These are phyloP conservation scores for Sericinus montela DNA, from an alignment of 2,888 invertebrate species.

Conservation along the genomic window DNA sequence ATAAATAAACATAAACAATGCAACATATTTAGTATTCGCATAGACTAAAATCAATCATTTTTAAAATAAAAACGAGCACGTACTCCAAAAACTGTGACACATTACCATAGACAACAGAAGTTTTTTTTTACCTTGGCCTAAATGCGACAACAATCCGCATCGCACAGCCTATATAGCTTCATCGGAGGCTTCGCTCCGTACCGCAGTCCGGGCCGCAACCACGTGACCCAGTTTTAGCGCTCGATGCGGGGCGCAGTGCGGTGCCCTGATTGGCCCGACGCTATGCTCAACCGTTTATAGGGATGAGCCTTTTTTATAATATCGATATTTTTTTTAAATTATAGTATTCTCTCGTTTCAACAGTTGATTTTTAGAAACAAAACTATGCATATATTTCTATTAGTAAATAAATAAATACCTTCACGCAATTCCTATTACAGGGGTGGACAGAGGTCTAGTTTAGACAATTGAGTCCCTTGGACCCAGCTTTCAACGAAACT, in stretches of 20 bases:
- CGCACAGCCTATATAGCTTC: constrained; percentile 8
- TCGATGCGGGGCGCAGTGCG: constrained; percentile 38
- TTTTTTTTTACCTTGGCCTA: constrained; percentile 19
- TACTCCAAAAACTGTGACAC: constrained; percentile 1
- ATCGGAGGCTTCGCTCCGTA: constrained; percentile 8
- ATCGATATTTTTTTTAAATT: background rate
- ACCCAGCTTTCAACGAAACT: too few relatives aligned
- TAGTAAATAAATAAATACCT: too few relatives aligned
- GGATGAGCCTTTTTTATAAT: background rate
- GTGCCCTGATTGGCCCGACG: constrained; percentile 36
- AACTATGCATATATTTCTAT: too few relatives aligned
- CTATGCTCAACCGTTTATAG: constrained; percentile 3
- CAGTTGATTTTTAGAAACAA: too few relatives aligned
- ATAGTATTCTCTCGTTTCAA: too few relatives aligned
- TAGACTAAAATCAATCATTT: too few relatives aligned
- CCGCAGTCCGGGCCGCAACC: constrained; percentile 25
- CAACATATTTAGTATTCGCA: too few relatives aligned
- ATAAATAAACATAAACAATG: too few relatives aligned
- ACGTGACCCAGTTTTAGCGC: constrained; percentile 38
- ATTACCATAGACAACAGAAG: constrained; percentile 11
- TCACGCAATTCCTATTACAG: too few relatives aligned
- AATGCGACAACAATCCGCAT: constrained; percentile 14
- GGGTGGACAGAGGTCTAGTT: too few relatives aligned
- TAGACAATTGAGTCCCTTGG: too few relatives aligned
- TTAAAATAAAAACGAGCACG: too few relatives aligned